Evolutionary conservation across 2,888 invertebrate genomes (phyloP), one percentile per base, ranked within the genome.

Genomic region (Ochlodes sylvanus): DNA sequence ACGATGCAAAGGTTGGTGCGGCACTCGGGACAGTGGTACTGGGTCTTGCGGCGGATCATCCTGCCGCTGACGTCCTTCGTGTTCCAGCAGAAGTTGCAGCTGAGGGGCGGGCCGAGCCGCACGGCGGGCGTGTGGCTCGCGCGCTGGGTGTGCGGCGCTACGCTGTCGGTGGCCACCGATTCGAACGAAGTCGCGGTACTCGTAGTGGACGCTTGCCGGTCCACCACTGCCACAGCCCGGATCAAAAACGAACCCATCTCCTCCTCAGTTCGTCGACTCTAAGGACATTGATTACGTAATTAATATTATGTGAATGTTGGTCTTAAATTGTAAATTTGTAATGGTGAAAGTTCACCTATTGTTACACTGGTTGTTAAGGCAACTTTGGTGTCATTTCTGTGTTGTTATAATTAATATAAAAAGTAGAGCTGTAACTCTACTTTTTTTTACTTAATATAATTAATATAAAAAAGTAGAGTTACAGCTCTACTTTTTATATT

Each of bases 11-110:
- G 94, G 88, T 98, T 98, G 71, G 97, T 97, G 87, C 97, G 96
- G 86, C 98, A 98, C 85, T 98, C 97, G 0, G 97, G 97, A 89
- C 98, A 98, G 82, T 97, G 97, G 87, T 97, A 98, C 86, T 98
- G 97, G 1, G 98, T 98, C 90, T 98, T 98, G 70, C 97, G 94
- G 56, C 98, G 94, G 62, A 97, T 92, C 78, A 97, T 97, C 73
- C 97, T 93, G 44, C 97, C 97, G 87, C 96, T 96, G 56, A 95
- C 95, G 84, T 98, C 97, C 56, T 97, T 96, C 0, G 97, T 97
- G 85, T 98, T 98, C 98, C 98, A 98, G 89, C 98, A 98, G 85
- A 96, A 97, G 89, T 97, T 97, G 88, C 98, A 98, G 75, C 97
- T 97, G 71, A 98, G 90, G 2, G 97, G 97, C 6, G 98, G 97